Evolutionary conservation across 2,888 invertebrate species (phyloP), one percentile per base, ranked within the genome.

Genomic region (Minunthozetes semirufus): DNA sequence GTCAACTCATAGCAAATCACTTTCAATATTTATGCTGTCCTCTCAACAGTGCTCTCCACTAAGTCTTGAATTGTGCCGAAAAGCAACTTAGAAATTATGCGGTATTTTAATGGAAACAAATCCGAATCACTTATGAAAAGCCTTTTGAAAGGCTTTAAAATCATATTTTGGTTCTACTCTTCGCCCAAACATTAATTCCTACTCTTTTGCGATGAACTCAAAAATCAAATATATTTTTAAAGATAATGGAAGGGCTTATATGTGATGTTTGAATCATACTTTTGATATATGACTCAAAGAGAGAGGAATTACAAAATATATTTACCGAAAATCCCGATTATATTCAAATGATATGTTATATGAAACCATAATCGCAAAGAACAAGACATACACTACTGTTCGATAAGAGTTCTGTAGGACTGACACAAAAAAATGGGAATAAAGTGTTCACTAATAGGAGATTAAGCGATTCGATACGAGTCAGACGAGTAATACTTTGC

Each of bases 361-460:
- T 61, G 61, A 61, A n/a, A 5, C 25, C 61, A 61, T 61, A 61
- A 61, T 61, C 61, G 29, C 61, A 5, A 27, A 61, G 19, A 33
- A 61, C 61, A 61, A 33, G 61, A 33, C 61, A 61, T 29, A 59
- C 25, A 59, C 25, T 25, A 29, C 27, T 33, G 19, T 27, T 17
- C 17, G 29, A 63, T 38, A 56, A 13, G 56, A 56, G n/a, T n/a
- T n/a, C n/a, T n/a, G n/a, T n/a, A n/a, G 17, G 63, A 63, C 33
- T 61, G 61, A 27, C 63, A 22, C 56, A 56, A 27, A 63, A 63
- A 63, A 68, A 68, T 42, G 68, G 68, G 68, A 68, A 68, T 68
- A 68, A 68, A 68, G 68, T 68, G 68, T 68, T 68, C 68, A 68
- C 68, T 68, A 68, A 68, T 68, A 68, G 68, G 42, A 68, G 68